Base-by-base conservation (phyloP, 2,113 vertebrate genomes). In the Dromaius novaehollandiae region DNA sequence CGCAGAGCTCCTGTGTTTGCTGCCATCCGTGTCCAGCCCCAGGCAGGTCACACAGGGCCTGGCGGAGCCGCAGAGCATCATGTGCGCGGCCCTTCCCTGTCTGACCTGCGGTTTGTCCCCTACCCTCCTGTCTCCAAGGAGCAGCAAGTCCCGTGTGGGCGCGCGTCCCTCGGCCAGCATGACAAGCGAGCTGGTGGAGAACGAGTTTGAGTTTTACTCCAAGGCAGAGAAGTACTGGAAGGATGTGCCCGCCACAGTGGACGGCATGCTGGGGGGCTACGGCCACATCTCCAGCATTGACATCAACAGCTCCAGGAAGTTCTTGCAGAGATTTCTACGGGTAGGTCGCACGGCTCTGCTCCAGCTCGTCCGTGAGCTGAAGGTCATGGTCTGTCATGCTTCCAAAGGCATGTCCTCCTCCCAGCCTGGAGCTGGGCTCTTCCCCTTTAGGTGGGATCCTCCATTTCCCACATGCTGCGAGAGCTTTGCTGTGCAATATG, bases 241-340 rank as follows among this genome's bases (percentile, higher is more conserved):
- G 84, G 99, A 99, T 0, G 96, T 99, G 28, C 97, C 99, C 0
- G 96, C 99, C 94, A 99, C 99, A 0, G 99, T 99, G 97, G 99
- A 99, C 0, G 99, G 99, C 81, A 99, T 99, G 99, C 93, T 99
- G 64, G 99, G 99, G 7, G 99, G 99, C 53, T 99, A 99, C 0
- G 99, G 99, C 86, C 99, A 98, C 97, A 99, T 99, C 98, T 99
- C 99, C 97, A 99, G 82, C 98, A 98, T 99, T 3, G 99, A 99
- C 92, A 98, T 99, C 97, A 99, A 96, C 82, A 99, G 99, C 94
- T 99, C 99, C 95, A 99, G 98, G 93, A 99, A 98, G 82, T 99
- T 99, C 96, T 98, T 99, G 88, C 98, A 98, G 97, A 98, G 98
- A 87, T 99, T 99, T 88, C 95, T 99, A 44, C 98, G 99, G 87